A percentile compares a stretch with the other conserved stretches of the same genome.
Conservation (phyloP, 2,888 invertebrate genomes). For the Eupithecia subumbrata region DNA sequence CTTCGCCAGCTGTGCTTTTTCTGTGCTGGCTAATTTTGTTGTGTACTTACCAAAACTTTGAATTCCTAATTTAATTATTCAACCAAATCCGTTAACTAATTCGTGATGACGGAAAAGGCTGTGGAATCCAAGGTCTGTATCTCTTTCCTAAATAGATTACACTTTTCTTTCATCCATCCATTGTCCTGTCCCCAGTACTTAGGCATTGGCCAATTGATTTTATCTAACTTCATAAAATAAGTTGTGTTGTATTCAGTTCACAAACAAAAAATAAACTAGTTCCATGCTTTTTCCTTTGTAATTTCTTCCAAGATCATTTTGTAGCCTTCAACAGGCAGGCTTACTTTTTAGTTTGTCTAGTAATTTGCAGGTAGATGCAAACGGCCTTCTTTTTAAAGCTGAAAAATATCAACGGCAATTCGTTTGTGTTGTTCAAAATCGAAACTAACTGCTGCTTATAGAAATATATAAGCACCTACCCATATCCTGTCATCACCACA, state of each 20-base stretch:
- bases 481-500: not conserved
- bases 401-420: conserved; percentile 12
- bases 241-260: not conserved
- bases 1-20: conserved; percentile 48
- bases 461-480: not conserved
- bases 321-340: not conserved
- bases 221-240: conserved; percentile 32
- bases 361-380: conserved; percentile 29
- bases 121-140: conserved; percentile 67
- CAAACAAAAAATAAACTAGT: not conserved
- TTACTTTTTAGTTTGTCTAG: not conserved
- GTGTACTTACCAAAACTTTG: not conserved
- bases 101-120: conserved; percentile 66
- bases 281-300: not conserved
- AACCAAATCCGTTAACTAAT: conserved; percentile 13
- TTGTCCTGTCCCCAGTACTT: conserved; percentile 56
- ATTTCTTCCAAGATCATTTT: not conserved
- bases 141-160: conserved; percentile 1
- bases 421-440: not conserved
- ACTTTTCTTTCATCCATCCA: conserved; percentile 61
- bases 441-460: not conserved
- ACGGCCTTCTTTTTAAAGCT: conserved; percentile 22
- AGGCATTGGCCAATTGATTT: conserved; percentile 54
- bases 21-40: conserved; percentile 32
- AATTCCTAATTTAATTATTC: conserved; percentile 18